Evolutionary conservation across 1,140 invertebrate genomes (phyloP).

Genomic region (Brachionus calyciflorus): DNA sequence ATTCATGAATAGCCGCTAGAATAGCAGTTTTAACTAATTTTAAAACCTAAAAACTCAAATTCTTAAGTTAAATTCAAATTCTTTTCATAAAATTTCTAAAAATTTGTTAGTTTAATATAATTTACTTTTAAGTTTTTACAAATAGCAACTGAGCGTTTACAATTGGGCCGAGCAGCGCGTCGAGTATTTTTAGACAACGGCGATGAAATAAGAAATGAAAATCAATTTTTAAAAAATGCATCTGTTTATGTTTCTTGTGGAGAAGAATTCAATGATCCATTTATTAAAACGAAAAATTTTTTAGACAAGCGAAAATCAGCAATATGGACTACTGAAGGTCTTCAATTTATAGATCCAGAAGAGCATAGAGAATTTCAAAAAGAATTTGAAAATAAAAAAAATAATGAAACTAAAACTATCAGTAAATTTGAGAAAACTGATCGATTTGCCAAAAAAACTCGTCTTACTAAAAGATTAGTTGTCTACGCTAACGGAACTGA

Average conservation of each 20-base stretch:
- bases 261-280: conserved; percentile 58
- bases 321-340: conserved; percentile 27
- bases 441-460: not conserved
- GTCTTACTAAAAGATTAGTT: conserved; percentile 34
- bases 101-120: not conserved
- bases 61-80: too few relatives aligned
- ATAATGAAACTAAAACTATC: not conserved
- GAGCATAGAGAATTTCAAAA: not conserved
- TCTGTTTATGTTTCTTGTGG: conserved; percentile 59
- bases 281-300: conserved; percentile 48
- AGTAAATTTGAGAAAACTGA: conserved; percentile 1
- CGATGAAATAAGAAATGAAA: conserved; percentile 25
- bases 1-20: too few relatives aligned
- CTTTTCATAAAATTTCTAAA: not conserved
- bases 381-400: not conserved
- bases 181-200: conserved; percentile 38
- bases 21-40: too few relatives aligned
- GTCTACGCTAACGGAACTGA: conserved; percentile 1
- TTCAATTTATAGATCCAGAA: conserved; percentile 25
- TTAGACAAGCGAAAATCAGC: conserved; percentile 34
- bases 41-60: too few relatives aligned
- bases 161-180: conserved; percentile 20
- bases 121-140: conserved; percentile 24
- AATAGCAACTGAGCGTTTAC: conserved; percentile 23
- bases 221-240: conserved; percentile 54